These are phyloP conservation scores for Cheumatopsyche charites DNA, from an alignment of 1,140 invertebrate genomes.

Conservation along the genomic window DNA sequence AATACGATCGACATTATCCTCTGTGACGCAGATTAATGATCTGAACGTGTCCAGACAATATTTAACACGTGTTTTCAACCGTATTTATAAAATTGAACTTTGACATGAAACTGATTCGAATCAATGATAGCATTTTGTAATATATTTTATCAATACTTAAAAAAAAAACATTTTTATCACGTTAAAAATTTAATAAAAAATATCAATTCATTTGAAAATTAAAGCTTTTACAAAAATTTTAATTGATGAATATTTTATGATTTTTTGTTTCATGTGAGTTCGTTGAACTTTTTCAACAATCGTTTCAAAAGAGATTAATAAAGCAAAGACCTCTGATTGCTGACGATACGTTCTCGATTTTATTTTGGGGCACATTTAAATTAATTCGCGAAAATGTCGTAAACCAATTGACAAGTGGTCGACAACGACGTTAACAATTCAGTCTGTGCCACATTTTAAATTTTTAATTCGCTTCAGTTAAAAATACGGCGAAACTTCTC, in stretches of 20 bases:
- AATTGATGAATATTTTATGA: too few relatives aligned
- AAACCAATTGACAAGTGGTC: slow-evolving; percentile 29
- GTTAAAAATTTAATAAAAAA: too few relatives aligned
- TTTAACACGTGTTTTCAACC: slow-evolving; percentile 8
- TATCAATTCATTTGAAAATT: too few relatives aligned
- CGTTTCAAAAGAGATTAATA: too few relatives aligned
- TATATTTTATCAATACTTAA: too few relatives aligned
- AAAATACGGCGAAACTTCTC: background rate
- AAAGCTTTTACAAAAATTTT: too few relatives aligned
- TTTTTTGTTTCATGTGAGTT: too few relatives aligned
- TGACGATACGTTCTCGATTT: too few relatives aligned
- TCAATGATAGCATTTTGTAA: background rate
- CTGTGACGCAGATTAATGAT: slow-evolving; percentile 21
- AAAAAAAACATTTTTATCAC: too few relatives aligned
- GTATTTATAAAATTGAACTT: background rate
- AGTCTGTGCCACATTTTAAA: background rate
- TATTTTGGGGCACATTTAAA: too few relatives aligned
- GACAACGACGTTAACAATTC: slow-evolving; percentile 19
- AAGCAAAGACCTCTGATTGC: too few relatives aligned
- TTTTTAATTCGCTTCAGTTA: background rate
- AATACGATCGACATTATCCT: slow-evolving; percentile 20
- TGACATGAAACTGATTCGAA: background rate
- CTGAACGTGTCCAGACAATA: background rate
- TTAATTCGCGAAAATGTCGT: background rate
- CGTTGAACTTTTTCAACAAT: too few relatives aligned